Evolutionary conservation across 1,140 invertebrate genomes (phyloP).

Genomic region (Tetramorium alpestre): DNA sequence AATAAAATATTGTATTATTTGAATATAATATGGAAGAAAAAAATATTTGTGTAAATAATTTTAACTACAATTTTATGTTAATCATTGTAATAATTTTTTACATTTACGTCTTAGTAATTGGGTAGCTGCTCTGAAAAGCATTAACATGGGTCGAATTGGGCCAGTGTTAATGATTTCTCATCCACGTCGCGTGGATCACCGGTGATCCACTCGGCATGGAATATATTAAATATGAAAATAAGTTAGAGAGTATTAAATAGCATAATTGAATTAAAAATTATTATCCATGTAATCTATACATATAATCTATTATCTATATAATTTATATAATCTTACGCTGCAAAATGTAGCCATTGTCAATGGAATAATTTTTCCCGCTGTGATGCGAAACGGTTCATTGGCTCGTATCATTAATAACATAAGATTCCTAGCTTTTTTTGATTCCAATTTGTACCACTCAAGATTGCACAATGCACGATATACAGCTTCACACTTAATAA

Average conservation of each 20-base stretch:
- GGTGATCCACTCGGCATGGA: too few relatives aligned
- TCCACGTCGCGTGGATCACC: too few relatives aligned
- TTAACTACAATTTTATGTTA: not conserved
- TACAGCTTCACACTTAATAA: slow-evolving; percentile 2
- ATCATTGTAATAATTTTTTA: not conserved
- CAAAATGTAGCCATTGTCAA: slow-evolving; percentile 30
- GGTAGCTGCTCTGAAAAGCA: too few relatives aligned
- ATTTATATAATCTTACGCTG: not conserved
- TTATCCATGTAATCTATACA: too few relatives aligned
- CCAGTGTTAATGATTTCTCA: too few relatives aligned
- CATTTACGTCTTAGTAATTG: not conserved
- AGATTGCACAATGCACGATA: not conserved
- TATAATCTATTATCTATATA: not conserved
- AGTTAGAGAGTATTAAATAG: too few relatives aligned
- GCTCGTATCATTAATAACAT: slow-evolving; percentile 24
- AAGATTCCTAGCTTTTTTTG: slow-evolving; percentile 4
- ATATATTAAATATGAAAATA: too few relatives aligned
- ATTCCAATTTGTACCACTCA: slow-evolving; percentile 33
- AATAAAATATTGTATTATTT: slow-evolving; percentile 4
- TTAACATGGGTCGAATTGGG: too few relatives aligned
- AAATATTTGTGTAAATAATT: not conserved
- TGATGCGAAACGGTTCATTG: not conserved
- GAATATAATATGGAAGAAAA: not conserved
- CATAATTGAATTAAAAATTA: too few relatives aligned
- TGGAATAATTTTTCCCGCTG: slow-evolving; percentile 33